A percentile compares a stretch with the other conserved stretches of the same genome.
These are phyloP conservation scores for Platyscapa corneri DNA, from an alignment of 1,140 invertebrate genomes.

Conservation along the genomic window DNA sequence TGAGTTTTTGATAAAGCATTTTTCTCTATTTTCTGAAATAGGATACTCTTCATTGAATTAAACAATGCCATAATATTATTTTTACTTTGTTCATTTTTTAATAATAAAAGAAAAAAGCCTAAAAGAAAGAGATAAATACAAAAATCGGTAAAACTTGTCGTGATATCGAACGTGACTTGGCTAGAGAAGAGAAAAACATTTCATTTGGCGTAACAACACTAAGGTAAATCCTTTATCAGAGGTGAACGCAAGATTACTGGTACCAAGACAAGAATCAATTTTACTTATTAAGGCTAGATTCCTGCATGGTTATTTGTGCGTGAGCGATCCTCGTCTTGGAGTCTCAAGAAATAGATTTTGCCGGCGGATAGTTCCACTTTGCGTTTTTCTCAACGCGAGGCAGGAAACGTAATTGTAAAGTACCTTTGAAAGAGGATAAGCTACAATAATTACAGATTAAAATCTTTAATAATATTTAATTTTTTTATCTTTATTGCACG, in stretches of 20 bases:
- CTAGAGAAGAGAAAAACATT: slow-evolving; percentile 38
- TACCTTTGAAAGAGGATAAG: not conserved
- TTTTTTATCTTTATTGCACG: not conserved
- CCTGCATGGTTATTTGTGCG: slow-evolving; percentile 64
- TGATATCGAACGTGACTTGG: not conserved
- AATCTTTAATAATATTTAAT: not conserved
- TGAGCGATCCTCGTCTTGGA: not conserved
- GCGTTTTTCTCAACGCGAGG: not conserved
- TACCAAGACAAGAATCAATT: slow-evolving; percentile 60
- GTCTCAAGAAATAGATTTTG: slow-evolving; percentile 64
- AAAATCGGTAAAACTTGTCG: not conserved
- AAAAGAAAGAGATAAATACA: not conserved
- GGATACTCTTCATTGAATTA: slow-evolving; percentile 24
- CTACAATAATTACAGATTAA: not conserved
- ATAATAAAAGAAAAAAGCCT: not conserved
- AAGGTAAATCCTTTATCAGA: not conserved
- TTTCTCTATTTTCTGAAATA: not conserved
- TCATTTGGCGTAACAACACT: slow-evolving; percentile 46
- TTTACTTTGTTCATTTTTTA: slow-evolving; percentile 26
- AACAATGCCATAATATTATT: slow-evolving; percentile 38
- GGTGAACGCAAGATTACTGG: slow-evolving; percentile 49
- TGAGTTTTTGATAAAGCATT: not conserved
- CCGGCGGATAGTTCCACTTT: slow-evolving; percentile 63
- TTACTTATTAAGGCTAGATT: slow-evolving; percentile 74
- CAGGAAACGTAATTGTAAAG: slow-evolving; percentile 37